A percentile compares a stretch with the other conserved stretches of the same genome.
These are phyloP conservation scores for Alethe castanea DNA, from an alignment of 2,113 vertebrate species.

Conservation along the genomic window DNA sequence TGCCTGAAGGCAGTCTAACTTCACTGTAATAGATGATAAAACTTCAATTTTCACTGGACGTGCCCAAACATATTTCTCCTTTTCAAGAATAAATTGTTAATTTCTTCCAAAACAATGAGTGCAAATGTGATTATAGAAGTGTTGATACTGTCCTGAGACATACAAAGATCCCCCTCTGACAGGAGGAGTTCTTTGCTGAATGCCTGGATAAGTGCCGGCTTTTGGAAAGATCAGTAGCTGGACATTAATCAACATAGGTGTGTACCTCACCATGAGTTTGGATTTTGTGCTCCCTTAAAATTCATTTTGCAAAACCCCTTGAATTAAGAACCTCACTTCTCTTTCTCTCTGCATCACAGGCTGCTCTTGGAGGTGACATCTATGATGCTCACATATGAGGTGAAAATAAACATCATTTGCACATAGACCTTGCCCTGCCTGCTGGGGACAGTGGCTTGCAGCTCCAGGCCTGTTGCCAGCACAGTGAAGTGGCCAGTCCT, in stretches of 20 bases:
- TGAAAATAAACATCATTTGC: background rate
- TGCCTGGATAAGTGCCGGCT: background rate
- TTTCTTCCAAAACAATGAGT: background rate
- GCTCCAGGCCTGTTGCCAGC: background rate
- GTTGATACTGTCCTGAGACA: background rate
- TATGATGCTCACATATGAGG: background rate
- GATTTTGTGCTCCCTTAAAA: background rate
- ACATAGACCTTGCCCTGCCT: background rate
- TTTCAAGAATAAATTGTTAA: background rate
- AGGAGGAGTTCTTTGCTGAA: background rate
- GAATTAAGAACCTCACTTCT: background rate
- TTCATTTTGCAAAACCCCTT: background rate
- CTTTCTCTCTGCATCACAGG: background rate
- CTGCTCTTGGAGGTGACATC: background rate
- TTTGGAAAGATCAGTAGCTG: background rate
- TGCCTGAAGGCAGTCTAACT: background rate
- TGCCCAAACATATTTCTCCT: background rate
- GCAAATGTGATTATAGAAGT: background rate
- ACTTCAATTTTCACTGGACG: slow-evolving; percentile 8
- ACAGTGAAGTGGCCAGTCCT: background rate
- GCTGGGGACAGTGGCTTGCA: background rate
- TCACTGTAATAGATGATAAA: background rate
- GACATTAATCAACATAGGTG: background rate
- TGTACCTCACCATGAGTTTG: background rate
- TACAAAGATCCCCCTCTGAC: background rate